phyloP scores from a whole-genome alignment of 2,888 invertebrate genomes.

The Dermolepida albohirtum region DNA sequence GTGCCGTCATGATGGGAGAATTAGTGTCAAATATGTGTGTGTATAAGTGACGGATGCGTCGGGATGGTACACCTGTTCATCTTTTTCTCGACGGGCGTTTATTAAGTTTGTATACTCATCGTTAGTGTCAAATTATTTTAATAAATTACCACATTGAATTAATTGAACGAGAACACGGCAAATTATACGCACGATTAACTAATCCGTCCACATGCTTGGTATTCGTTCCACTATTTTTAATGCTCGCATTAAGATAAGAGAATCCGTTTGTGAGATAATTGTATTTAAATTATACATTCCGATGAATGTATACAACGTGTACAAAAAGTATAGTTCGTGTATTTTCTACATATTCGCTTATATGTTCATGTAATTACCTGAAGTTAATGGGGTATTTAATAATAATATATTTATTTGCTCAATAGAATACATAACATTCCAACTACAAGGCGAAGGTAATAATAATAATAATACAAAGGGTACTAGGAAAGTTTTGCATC shows the following conservation, averaged over 20 bases:
- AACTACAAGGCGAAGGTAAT: too few species aligned
- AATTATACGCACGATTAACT: constrained; percentile 33
- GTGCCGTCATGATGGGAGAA: constrained; percentile 2
- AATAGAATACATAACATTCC: too few species aligned
- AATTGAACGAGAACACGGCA: constrained; percentile 31
- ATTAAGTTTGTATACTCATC: constrained; percentile 26
- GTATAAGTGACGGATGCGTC: neutral
- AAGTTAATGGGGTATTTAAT: too few species aligned
- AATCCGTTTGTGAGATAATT: constrained; percentile 5
- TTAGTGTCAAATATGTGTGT: neutral
- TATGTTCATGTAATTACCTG: too few species aligned
- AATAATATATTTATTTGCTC: too few species aligned
- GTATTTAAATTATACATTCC: constrained; percentile 3
- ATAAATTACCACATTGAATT: constrained; percentile 18
- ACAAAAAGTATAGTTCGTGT: too few species aligned
- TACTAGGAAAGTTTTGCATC: too few species aligned
- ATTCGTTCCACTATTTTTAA: constrained; percentile 16
- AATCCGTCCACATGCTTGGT: constrained; percentile 20
- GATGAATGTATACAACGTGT: neutral
- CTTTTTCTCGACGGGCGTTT: neutral
- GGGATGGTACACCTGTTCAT: constrained; percentile 21
- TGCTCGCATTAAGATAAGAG: constrained; percentile 14
- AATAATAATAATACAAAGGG: too few species aligned
- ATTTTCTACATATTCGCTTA: too few species aligned
- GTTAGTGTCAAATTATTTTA: constrained; percentile 37